Evolutionary conservation across 92 coral and sea anemone genomes (phyloP).

Genomic region (Porites divaricata): DNA sequence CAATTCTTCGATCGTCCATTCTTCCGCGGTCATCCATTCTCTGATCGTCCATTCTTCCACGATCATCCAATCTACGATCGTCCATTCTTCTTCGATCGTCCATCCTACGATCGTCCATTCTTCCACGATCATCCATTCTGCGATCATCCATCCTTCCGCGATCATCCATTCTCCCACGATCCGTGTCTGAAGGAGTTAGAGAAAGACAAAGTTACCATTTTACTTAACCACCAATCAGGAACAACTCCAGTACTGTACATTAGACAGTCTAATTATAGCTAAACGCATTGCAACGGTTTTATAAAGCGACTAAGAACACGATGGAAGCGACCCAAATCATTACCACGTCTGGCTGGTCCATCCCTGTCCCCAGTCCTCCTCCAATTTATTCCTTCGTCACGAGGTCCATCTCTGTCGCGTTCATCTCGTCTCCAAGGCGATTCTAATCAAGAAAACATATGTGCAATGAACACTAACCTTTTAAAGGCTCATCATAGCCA

Average conservation of each 20-base stretch:
- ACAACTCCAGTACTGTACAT: background rate
- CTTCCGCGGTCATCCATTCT: background rate
- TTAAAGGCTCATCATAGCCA: too few species aligned
- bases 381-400: slow-evolving; percentile 50
- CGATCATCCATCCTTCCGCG: slow-evolving; percentile 12
- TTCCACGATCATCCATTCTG: slow-evolving; percentile 28
- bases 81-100: slow-evolving; percentile 30
- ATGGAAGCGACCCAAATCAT: slow-evolving; percentile 1
- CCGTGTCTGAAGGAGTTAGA: slow-evolving; percentile 11
- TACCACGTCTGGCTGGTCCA: slow-evolving; percentile 58
- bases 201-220: background rate
- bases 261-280: background rate
- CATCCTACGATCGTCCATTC: slow-evolving; percentile 35
- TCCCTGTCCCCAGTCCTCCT: slow-evolving; percentile 65
- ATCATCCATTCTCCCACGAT: slow-evolving; percentile 38
- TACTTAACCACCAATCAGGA: background rate
- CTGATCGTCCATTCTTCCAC: slow-evolving; percentile 23
- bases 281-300: background rate
- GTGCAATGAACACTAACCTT: too few species aligned
- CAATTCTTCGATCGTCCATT: slow-evolving; percentile 12
- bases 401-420: slow-evolving; percentile 42
- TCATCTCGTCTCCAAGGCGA: slow-evolving; percentile 42
- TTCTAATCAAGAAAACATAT: background rate
- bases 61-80: background rate
- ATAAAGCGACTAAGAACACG: background rate